Evolutionary conservation across 2,113 vertebrate genomes (phyloP), one percentile per base, ranked within the genome.

Genomic region (Apeltes quadracus): DNA sequence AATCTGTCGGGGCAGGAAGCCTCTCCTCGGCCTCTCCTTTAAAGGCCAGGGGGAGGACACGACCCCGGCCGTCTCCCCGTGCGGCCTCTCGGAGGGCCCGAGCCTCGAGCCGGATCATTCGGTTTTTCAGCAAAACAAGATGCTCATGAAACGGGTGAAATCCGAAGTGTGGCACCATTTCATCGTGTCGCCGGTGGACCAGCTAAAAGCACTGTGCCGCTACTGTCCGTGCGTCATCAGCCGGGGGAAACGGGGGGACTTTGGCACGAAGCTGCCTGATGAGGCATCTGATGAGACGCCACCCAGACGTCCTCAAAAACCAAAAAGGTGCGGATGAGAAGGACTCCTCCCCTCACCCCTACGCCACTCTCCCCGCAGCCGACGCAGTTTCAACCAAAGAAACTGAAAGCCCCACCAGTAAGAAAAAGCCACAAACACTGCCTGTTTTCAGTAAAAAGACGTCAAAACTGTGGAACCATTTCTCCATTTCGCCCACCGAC

Each of bases 391-490:
- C 94, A 63, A 71, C 90, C 81, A 95, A 92, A 84, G 65, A 93
- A 73, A 89, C 91, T 22, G 93, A 93, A 43, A 87, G 89, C 72
- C 89, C 93, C 23, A 71, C 78, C 74, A 79, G 78, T 72, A 90
- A 94, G 58, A 95, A 92, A 85, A 95, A 92, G 87, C 87, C 91
- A 46, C 94, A 89, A 51, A 79, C 91, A 34, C 84, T 94, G 86
- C 95, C 96, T 1, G 91, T 90, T 78, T 96, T 91, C 79, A 97
- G 96, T 83, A 99, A 99, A 92, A 98, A 97, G 94, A 98, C 97
- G 70, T 99, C 97, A 87, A 98, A 98, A 93, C 94, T 99, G 90
- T 98, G 97, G 96, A 98, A 98, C 87, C 97, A 99, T 74, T 98
- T 99, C 83, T 98, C 97, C 32, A 94, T 97, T 87, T 98, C 96